phyloP scores from a whole-genome alignment of 2,797 vertebrate species.

The Karalla daura region DNA sequence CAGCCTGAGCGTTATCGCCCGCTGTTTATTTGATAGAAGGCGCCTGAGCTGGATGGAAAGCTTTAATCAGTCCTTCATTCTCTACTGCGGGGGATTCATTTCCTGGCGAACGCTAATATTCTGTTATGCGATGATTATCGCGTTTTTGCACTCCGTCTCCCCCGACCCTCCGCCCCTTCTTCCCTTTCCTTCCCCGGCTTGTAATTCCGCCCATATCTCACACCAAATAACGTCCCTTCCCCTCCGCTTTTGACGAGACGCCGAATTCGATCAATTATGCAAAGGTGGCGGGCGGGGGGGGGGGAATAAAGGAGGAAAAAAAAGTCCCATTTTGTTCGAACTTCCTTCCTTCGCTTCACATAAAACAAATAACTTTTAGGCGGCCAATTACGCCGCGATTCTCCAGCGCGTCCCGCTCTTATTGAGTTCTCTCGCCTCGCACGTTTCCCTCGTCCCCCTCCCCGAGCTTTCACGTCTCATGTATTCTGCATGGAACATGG shows the following conservation, averaged over 20 bases:
- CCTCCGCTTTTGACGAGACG: conserved; percentile 31
- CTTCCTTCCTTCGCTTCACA: conserved; percentile 44
- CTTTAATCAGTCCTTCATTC: conserved; percentile 57
- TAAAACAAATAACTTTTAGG: conserved; percentile 52
- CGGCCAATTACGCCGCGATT: conserved; percentile 33
- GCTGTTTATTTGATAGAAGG: conserved; percentile 27
- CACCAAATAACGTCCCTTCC: conserved; percentile 39
- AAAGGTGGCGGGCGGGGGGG: too few relatives aligned
- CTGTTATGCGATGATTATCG: conserved; percentile 49
- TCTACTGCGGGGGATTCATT: conserved; percentile 50
- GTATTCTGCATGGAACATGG: conserved; percentile 35
- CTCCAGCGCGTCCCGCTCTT: background rate
- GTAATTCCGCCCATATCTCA: conserved; percentile 51
- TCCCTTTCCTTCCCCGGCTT: too few relatives aligned
- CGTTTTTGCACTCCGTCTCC: too few relatives aligned
- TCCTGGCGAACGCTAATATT: conserved; percentile 56
- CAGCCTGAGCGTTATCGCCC: conserved; percentile 17
- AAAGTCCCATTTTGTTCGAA: conserved; percentile 44
- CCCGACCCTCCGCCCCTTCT: too few relatives aligned
- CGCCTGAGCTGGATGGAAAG: conserved; percentile 24
- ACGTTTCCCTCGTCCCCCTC: conserved; percentile 30
- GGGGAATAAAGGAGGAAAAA: too few relatives aligned
- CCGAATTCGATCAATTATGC: conserved; percentile 65
- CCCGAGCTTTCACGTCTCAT: conserved; percentile 39
- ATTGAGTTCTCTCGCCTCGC: conserved; percentile 5